A percentile compares a stretch with the other conserved stretches of the same genome.
phyloP scores from a whole-genome alignment of 2,113 vertebrate genomes.

The Polypterus bichir region DNA sequence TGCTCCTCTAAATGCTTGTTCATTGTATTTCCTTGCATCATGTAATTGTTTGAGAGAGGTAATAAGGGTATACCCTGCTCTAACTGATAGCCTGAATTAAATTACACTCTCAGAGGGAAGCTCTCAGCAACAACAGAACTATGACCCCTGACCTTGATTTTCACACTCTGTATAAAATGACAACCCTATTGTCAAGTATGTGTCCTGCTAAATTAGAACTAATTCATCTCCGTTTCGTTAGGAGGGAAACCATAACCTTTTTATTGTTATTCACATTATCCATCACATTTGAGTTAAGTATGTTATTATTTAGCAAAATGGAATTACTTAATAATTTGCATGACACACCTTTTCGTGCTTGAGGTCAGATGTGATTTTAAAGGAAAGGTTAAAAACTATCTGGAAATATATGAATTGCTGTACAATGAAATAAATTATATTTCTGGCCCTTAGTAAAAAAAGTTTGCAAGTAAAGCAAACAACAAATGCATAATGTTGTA shows the following conservation, averaged over 20 bases:
- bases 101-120: conserved; percentile 60
- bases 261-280: conserved; percentile 16
- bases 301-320: conserved; percentile 10
- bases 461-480: too few relatives aligned
- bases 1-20: conserved; percentile 59
- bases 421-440: too few relatives aligned
- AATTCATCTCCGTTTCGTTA: conserved; percentile 26
- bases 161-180: conserved; percentile 55
- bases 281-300: background rate
- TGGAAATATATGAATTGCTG: too few relatives aligned
- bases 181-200: conserved; percentile 37
- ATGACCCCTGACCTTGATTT: conserved; percentile 61
- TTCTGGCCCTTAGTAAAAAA: too few relatives aligned
- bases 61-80: conserved; percentile 72
- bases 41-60: conserved; percentile 72
- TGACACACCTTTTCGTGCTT: conserved; percentile 4
- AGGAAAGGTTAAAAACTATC: too few relatives aligned
- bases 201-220: conserved; percentile 26
- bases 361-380: background rate
- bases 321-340: conserved; percentile 5
- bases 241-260: conserved; percentile 4
- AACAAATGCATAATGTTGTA: too few relatives aligned
- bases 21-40: conserved; percentile 69
- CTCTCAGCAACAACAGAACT: conserved; percentile 55
- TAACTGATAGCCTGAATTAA: conserved; percentile 76